Evolutionary conservation across 2,113 vertebrate genomes (phyloP).

Genomic region (Carassius carassius): DNA sequence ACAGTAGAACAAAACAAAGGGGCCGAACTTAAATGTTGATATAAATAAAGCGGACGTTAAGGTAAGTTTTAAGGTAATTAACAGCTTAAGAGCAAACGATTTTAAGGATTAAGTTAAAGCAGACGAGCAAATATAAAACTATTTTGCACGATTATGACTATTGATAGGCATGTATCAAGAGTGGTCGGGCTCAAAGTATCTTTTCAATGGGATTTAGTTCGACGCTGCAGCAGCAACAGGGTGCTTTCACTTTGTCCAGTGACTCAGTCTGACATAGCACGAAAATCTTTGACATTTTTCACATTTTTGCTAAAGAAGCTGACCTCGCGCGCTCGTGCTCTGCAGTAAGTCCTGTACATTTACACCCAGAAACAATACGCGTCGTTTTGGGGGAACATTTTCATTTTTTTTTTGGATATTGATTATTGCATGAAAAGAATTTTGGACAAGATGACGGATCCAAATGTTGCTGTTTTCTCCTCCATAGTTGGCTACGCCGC

Average conservation of each 20-base stretch:
- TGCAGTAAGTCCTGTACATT: conserved; percentile 52
- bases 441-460: conserved; percentile 84
- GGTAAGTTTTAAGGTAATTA: conserved; percentile 78
- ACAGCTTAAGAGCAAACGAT: conserved; percentile 62
- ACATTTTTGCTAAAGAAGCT: conserved; percentile 78
- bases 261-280: conserved; percentile 72
- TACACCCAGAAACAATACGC: conserved; percentile 47
- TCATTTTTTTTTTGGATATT: conserved; percentile 24
- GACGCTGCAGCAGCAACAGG: conserved; percentile 76
- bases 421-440: conserved; percentile 52
- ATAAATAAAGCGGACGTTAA: conserved; percentile 73
- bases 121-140: conserved; percentile 27
- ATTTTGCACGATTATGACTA: neutral
- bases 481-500: conserved; percentile 84
- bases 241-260: conserved; percentile 77
- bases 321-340: conserved; percentile 73
- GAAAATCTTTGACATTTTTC: conserved; percentile 83
- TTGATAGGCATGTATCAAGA: conserved; percentile 19
- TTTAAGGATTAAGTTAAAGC: conserved; percentile 54
- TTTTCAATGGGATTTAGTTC: conserved; percentile 59
- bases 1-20: conserved; percentile 66
- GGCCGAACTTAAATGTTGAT: conserved; percentile 66
- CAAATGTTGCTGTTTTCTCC: conserved; percentile 82
- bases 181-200: conserved; percentile 54
- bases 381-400: conserved; percentile 49